Conservation (phyloP, 2,888 invertebrate genomes). For the Poecilobothrus nobilitatus region DNA sequence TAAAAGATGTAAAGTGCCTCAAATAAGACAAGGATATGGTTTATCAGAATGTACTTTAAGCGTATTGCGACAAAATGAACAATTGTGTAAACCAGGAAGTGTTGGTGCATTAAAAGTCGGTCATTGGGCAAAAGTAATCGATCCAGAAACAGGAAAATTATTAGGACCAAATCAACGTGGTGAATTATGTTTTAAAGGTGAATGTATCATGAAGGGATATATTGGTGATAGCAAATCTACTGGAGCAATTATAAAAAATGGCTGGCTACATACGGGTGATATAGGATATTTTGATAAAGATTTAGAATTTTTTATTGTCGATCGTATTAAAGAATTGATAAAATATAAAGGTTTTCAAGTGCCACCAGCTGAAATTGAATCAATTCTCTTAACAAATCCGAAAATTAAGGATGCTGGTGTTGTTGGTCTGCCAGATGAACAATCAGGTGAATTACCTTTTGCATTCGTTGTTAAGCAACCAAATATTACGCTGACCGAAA, state of each 20-base stretch:
- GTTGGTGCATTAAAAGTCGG: slow-evolving; percentile 61
- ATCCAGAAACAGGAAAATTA: slow-evolving; percentile 53
- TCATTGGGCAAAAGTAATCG: slow-evolving; percentile 55
- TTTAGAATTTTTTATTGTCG: slow-evolving; percentile 70
- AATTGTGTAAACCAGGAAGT: slow-evolving; percentile 50
- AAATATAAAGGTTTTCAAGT: slow-evolving; percentile 84
- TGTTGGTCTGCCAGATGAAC: slow-evolving; percentile 64
- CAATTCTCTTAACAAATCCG: slow-evolving; percentile 60
- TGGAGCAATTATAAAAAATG: slow-evolving; percentile 58
- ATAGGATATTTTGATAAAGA: slow-evolving; percentile 73
- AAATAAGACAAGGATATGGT: slow-evolving; percentile 66
- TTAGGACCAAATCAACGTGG: slow-evolving; percentile 62
- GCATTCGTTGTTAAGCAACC: slow-evolving; percentile 65
- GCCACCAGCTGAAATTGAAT: slow-evolving; percentile 82
- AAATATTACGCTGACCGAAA: slow-evolving; percentile 45
- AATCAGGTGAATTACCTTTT: slow-evolving; percentile 64
- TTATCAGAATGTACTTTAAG: slow-evolving; percentile 70
- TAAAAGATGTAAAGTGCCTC: slow-evolving; percentile 38
- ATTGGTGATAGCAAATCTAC: slow-evolving; percentile 63
- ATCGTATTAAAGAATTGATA: slow-evolving; percentile 80
- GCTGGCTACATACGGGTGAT: slow-evolving; percentile 73
- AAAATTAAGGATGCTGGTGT: slow-evolving; percentile 72
- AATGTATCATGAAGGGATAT: slow-evolving; percentile 77
- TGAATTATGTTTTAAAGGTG: slow-evolving; percentile 77
- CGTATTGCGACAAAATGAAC: slow-evolving; percentile 41